These are phyloP conservation scores for Drosophila falleni DNA, from an alignment of 2,888 invertebrate genomes.

Conservation along the genomic window DNA sequence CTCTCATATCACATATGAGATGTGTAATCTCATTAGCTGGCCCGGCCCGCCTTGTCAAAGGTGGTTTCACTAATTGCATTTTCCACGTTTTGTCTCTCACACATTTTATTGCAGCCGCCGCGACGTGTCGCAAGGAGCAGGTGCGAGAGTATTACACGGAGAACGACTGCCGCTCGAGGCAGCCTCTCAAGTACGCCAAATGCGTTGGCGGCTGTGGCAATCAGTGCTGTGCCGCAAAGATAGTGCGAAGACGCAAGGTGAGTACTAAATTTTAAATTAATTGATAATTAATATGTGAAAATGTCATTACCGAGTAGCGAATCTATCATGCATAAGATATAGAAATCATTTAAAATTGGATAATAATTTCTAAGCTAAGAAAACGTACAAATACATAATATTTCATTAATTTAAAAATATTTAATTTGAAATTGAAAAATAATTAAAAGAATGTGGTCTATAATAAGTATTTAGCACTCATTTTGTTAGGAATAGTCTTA, in stretches of 20 bases:
- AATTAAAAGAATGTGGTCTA: no score
- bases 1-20: constrained; percentile 11
- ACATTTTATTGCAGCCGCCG: constrained; percentile 86
- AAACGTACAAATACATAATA: no score
- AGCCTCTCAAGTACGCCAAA: constrained; percentile 95
- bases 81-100: constrained; percentile 45
- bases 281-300: neutral
- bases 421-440: no score
- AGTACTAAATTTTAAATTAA: constrained; percentile 30
- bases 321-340: neutral
- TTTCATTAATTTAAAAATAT: no score
- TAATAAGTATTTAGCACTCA: no score
- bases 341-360: neutral
- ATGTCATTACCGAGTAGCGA: neutral
- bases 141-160: constrained; percentile 96
- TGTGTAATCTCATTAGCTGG: constrained; percentile 67
- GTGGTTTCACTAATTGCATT: constrained; percentile 57
- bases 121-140: constrained; percentile 94
- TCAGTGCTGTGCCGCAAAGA: constrained; percentile 95
- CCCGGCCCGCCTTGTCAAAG: constrained; percentile 53
- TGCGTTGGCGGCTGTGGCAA: constrained; percentile 93
- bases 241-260: constrained; percentile 97
- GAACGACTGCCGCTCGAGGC: constrained; percentile 95
- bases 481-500: no score
- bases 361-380: no score